These are phyloP conservation scores for Gallirallus australis DNA, from an alignment of 2,797 vertebrate genomes.

Conservation along the genomic window DNA sequence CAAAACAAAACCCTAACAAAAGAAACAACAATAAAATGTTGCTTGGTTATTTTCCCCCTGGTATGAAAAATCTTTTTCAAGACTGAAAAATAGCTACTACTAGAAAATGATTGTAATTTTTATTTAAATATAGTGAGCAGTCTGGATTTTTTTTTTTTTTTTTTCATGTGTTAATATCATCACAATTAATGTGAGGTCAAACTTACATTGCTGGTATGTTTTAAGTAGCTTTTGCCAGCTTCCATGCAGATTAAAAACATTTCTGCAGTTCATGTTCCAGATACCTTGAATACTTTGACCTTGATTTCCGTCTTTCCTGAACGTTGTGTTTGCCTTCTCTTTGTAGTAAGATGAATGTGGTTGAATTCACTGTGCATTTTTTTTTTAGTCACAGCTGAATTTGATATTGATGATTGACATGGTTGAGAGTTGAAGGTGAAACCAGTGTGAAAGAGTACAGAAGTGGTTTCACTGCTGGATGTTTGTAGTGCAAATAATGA, in stretches of 20 bases:
- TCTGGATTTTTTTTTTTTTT: neutral
- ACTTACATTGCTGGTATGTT: neutral
- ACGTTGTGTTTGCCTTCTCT: neutral
- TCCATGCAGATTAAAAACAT: neutral
- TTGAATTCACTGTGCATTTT: neutral
- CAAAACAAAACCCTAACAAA: neutral
- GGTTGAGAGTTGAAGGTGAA: neutral
- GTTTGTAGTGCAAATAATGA: neutral
- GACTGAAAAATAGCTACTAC: neutral
- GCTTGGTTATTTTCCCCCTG: neutral
- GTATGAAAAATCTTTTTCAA: neutral
- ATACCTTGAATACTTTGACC: neutral
- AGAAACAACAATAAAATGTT: neutral
- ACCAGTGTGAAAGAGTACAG: neutral
- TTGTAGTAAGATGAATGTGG: neutral
- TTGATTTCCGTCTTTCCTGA: neutral
- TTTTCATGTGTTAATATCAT: neutral
- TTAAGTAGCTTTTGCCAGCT: neutral
- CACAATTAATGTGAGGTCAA: neutral
- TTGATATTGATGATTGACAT: neutral
- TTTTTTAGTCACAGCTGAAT: neutral
- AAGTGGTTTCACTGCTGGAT: neutral
- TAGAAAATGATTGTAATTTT: neutral
- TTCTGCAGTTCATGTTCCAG: neutral
- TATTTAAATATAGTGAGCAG: neutral